A percentile compares a stretch with the other conserved stretches of the same genome.
Evolutionary conservation across 1,140 invertebrate genomes (phyloP).

Genomic region (Drosophila varians): DNA sequence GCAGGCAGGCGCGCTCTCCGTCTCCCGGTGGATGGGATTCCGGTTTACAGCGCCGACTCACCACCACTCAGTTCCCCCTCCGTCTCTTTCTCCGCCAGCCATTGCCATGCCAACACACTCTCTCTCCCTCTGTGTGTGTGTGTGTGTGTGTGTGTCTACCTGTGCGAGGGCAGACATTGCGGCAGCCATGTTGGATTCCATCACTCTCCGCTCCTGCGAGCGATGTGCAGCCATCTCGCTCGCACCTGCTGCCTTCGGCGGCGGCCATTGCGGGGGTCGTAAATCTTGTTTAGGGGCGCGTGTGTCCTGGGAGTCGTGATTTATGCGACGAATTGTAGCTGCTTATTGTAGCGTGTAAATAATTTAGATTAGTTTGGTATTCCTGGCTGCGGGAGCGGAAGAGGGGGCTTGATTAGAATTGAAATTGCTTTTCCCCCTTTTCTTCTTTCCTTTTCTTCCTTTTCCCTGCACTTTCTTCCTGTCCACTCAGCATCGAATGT

Average conservation of each 20-base stretch:
- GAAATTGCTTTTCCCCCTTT: constrained; percentile 35
- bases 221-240: constrained; percentile 57
- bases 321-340: constrained; percentile 80
- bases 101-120: constrained; percentile 70
- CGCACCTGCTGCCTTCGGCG: constrained; percentile 29
- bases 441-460: not conserved
- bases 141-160: constrained; percentile 62
- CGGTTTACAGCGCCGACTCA: constrained; percentile 77
- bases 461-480: not conserved
- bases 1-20: constrained; percentile 2
- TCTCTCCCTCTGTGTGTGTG: constrained; percentile 8
- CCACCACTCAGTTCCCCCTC: constrained; percentile 51
- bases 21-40: constrained; percentile 36
- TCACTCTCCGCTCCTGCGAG: constrained; percentile 63
- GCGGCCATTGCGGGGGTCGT: constrained; percentile 56
- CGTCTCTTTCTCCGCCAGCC: constrained; percentile 8
- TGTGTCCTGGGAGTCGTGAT: constrained; percentile 81
- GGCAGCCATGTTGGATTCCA: constrained; percentile 82
- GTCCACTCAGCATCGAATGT: constrained; percentile 27
- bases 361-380: constrained; percentile 79
- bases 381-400: constrained; percentile 24
- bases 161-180: constrained; percentile 56
- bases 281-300: constrained; percentile 80
- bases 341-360: constrained; percentile 80
- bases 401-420: constrained; percentile 59